Evolutionary conservation across 2,888 invertebrate species (phyloP).

Genomic region (Andrena minutula): DNA sequence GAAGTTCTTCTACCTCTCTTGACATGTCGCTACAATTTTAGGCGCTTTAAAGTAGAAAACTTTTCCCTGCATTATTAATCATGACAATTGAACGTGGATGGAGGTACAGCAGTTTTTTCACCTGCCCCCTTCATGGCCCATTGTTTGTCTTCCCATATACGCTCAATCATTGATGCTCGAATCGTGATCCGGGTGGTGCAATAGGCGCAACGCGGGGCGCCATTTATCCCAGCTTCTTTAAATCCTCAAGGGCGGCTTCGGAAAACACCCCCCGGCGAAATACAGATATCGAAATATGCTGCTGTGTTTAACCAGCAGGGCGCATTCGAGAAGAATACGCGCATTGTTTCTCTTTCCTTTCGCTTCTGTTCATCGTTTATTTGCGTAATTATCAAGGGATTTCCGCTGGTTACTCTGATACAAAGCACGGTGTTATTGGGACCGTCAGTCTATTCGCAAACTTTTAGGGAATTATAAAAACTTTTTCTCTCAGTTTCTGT

Average conservation of each 20-base stretch:
- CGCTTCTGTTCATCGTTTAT: background rate
- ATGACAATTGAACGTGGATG: background rate
- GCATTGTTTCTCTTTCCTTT: conserved; percentile 42
- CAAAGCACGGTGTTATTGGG: background rate
- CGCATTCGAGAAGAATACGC: conserved; percentile 37
- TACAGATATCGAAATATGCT: conserved; percentile 50
- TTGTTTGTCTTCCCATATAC: conserved; percentile 46
- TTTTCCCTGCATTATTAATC: conserved; percentile 3
- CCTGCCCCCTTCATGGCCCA: conserved; percentile 42
- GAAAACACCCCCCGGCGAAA: conserved; percentile 57
- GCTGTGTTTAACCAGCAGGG: conserved; percentile 48
- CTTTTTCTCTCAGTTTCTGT: background rate
- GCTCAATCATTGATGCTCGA: conserved; percentile 45
- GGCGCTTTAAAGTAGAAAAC: background rate
- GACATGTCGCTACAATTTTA: too few species aligned
- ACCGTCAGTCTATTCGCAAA: background rate
- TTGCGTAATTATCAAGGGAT: background rate
- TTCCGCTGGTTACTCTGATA: background rate
- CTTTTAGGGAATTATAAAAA: background rate
- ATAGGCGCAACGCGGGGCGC: conserved; percentile 53
- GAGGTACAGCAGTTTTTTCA: conserved; percentile 48
- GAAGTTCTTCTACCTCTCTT: background rate
- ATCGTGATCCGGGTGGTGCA: conserved; percentile 41
- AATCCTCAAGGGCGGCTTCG: conserved; percentile 55
- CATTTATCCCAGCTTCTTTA: conserved; percentile 62